Base-by-base conservation (phyloP, 2,888 invertebrate genomes). In the Drosophila cognata region DNA sequence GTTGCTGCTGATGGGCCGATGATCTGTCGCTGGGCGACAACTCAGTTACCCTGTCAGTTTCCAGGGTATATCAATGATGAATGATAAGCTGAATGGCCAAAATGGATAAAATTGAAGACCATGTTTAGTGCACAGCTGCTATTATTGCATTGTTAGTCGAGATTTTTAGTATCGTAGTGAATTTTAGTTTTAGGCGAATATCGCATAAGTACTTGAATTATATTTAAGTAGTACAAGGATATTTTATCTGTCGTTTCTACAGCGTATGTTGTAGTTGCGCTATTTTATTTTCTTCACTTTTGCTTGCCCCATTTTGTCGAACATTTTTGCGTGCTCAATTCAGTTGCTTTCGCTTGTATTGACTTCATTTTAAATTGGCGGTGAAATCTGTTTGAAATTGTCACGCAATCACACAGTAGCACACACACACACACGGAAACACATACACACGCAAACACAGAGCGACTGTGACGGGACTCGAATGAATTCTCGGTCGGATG, bases 361-460 rank as follows among this genome's bases (percentile, higher is more conserved):
- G 90, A 90, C 89, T 88, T 88, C 88, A 90, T 88, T 88, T 90
- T 90, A 88, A 88, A 88, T 88, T 88, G 88, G 89, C 85, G 91
- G 90, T 88, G 90, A 88, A 88, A 88, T 90, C 88, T 81, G 90
- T 89, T 90, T 89, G 89, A 90, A 90, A 89, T 89, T 88, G 88
- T 84, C 90, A 88, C 79, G 90, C 87, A 84, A 82, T 90, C 88
- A 86, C 89, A 87, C 80, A 76, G 55, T 64, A 60, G 74, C 64
- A 70, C 75, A 48, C 52, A 60, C 35, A 41, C 61, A 43, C 41
- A 35, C 38, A 51, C 52, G 10, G 78, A 74, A 64, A 71, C 41
- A 57, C 41, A 11, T 70, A 77, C 65, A 72, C 67, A 63, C 57
- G 48, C 52, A 84, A 29, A 51, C 36, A 53, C 41, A 35, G 28